Percentiles rank a stretch among this genome's conserved stretches.
These are phyloP conservation scores for Macropis europaea DNA, from an alignment of 2,888 invertebrate genomes.

Conservation along the genomic window DNA sequence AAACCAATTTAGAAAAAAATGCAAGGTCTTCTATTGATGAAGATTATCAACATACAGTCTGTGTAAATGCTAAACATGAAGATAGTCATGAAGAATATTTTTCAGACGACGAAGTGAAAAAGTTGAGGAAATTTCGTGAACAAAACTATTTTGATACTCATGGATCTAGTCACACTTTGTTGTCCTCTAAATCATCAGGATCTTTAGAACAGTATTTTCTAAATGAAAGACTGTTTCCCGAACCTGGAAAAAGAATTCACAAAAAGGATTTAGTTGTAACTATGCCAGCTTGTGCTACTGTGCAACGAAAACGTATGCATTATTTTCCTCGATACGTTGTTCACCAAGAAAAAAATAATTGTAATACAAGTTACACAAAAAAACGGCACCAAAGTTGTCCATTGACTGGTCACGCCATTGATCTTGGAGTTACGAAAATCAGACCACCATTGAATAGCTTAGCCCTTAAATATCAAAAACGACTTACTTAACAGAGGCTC, in stretches of 20 bases:
- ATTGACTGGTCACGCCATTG: conserved; percentile 70
- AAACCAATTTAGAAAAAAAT: not conserved
- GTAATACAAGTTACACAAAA: conserved; percentile 52
- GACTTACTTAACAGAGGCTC: conserved; percentile 28
- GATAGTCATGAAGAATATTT: not conserved
- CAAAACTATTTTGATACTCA: conserved; percentile 85
- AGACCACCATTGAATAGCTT: conserved; percentile 66
- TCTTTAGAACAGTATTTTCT: conserved; percentile 82
- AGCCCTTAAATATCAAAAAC: conserved; percentile 69
- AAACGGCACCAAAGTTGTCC: conserved; percentile 66
- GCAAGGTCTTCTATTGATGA: not conserved
- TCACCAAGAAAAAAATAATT: conserved; percentile 60
- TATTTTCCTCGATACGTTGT: conserved; percentile 72
- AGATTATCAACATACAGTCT: not conserved
- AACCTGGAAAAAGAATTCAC: conserved; percentile 77
- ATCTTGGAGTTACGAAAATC: conserved; percentile 67
- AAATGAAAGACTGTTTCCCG: conserved; percentile 83
- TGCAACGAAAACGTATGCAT: conserved; percentile 69
- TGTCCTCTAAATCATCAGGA: conserved; percentile 65
- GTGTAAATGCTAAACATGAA: not conserved
- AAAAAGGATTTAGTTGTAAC: conserved; percentile 66
- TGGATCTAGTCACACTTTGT: conserved; percentile 76
- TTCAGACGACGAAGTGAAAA: conserved; percentile 40
- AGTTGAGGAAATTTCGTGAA: conserved; percentile 80
- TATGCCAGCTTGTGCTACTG: conserved; percentile 65